Evolutionary conservation across 2,113 vertebrate species (phyloP), one percentile per base, ranked within the genome.

Genomic region (Patagioenas fasciata): DNA sequence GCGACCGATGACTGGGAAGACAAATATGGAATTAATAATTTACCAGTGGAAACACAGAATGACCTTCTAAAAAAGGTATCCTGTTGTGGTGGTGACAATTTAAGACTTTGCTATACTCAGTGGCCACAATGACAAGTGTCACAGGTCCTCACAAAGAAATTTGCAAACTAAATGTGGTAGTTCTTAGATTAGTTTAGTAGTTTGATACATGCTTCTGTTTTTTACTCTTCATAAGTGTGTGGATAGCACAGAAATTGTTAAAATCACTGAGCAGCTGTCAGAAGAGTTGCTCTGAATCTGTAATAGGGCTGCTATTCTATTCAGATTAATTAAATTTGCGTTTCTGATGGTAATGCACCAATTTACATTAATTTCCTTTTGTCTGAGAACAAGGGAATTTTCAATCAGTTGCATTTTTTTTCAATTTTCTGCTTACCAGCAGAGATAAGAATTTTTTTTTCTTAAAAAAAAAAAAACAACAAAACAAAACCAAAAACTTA

Each of bases 11-110:
- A 56, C 61, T 40, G 44, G 51, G 36, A 92, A 67, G 26, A 40
- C 31, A 87, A 80, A 83, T 40, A 34, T 48, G 65, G 47, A 91
- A 95, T 64, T n/a, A 74, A 81, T 61, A 58, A 78, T 66, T 86
- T 88, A 40, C 29, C 15, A 6, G 5, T 24, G 29, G 50, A 88
- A 92, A 67, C 6, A 58, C 9, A 64, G 32, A 65, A 56, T 53
- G 42, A 40, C 29, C 51, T 86, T 84, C 77, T 79, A 32, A 50
- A 38, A 57, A 71, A 61, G 10, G 21, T 77, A 26, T 73, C 60
- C 38, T 42, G 14, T 2, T 77, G 16, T 40, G 36, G 17, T 21
- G 34, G 56, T 58, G 31, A 34, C 40, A 80, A 13, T 86, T 91
- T 54, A 73, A 58, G 18, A 25, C 60, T 73, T 57, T 13, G 2